A percentile compares a stretch with the other conserved stretches of the same genome.
phyloP scores from a whole-genome alignment of 2,888 invertebrate species.

The Ectemnius cavifrons region DNA sequence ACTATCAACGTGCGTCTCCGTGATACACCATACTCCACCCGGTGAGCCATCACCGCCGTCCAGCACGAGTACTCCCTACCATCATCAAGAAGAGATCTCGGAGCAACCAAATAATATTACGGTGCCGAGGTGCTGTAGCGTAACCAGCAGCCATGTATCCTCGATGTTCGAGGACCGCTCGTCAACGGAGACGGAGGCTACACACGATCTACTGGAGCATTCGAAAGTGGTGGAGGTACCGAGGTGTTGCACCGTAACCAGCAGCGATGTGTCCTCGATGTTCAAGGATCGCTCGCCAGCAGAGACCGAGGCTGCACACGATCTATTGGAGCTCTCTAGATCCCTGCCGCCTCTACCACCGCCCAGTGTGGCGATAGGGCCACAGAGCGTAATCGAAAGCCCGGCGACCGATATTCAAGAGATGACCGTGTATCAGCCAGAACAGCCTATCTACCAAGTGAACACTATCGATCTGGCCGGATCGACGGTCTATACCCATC shows the following conservation, averaged over 20 bases:
- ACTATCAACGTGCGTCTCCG: conserved; percentile 20
- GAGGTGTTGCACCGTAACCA: conserved; percentile 44
- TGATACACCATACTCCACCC: conserved; percentile 34
- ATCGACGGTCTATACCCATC: conserved; percentile 49
- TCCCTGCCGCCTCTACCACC: conserved; percentile 87
- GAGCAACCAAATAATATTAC: conserved; percentile 3
- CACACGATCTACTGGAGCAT: conserved; percentile 88
- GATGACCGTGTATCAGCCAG: conserved; percentile 73
- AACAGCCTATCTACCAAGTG: conserved; percentile 71
- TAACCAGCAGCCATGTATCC: conserved; percentile 49
- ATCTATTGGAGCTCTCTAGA: conserved; percentile 86
- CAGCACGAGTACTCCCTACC: conserved; percentile 39
- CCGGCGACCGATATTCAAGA: conserved; percentile 74
- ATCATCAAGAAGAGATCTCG: conserved; percentile 25
- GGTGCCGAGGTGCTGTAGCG: conserved; percentile 36
- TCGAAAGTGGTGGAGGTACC: conserved; percentile 79
- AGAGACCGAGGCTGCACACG: conserved; percentile 94
- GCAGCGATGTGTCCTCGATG: conserved; percentile 57
- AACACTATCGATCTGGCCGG: conserved; percentile 72
- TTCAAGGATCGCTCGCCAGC: conserved; percentile 81
- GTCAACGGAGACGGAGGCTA: conserved; percentile 92
- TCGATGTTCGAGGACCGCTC: conserved; percentile 72
- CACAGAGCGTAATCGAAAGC: conserved; percentile 79
- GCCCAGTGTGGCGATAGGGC: conserved; percentile 84
- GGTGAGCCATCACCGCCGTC: conserved; percentile 40